Evolutionary conservation across 30 jellyfish, hydroid and myxozoan species (phyloP), one percentile per base, ranked within the genome.

Genomic region (Mastigias papua): DNA sequence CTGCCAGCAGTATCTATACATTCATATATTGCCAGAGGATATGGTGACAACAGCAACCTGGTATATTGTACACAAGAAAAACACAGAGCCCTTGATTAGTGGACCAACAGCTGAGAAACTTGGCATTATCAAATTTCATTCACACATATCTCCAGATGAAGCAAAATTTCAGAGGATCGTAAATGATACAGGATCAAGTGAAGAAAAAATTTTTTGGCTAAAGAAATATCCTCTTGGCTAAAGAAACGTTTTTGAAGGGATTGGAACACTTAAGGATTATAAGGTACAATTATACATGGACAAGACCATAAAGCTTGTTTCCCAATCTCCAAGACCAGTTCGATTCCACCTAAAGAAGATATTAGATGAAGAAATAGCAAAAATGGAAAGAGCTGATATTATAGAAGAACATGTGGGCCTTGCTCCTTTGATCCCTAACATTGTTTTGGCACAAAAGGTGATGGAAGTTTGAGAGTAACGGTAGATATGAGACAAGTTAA

Each of bases 341-440:
- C 92, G 81, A 29, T 78, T 73, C 57, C 96, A 77, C 50, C 51
- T 88, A 33, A 46, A 72, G 61, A 68, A 69, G 26, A 69, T 81
- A 32, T 49, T 78, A n/a, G 81, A 67, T 66, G 73, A 66, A 37
- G 92, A 67, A 34, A 89, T 89, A 42, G 42, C 27, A 6, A 71
- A 54, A 28, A 89, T 89, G 97, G 83, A 78, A 79, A 42, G 71
- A 19, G 70, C 78, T 51, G 92, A 72, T 46, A 72, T 69, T 17
- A 81, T 81, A 31, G 90, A 87, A 72, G 96, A 87, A 62, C 79
- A 76, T 63, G 21, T 57, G 5, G 81, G 84, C 21, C 95, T 81
- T 9, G 81, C 93, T 13, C 96, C 96, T 28, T 79, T 88, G 92
- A 50, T 80, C 78, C 78, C 96, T 34, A 88, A 88, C 69, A 58